phyloP scores from a whole-genome alignment of 1,140 invertebrate genomes.

The Zaprionus nigranus region DNA sequence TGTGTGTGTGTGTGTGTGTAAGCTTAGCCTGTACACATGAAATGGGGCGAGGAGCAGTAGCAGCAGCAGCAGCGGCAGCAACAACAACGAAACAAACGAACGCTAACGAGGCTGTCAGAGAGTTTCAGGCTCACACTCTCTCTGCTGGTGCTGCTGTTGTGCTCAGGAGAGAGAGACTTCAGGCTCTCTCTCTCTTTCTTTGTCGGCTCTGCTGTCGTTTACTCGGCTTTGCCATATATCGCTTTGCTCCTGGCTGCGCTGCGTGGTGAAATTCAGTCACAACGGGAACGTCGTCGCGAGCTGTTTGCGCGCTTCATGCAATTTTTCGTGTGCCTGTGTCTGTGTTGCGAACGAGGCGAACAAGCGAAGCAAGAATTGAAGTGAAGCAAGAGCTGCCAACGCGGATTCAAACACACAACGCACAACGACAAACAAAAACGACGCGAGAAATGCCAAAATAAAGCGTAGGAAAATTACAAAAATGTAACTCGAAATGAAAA shows the following conservation, averaged over 20 bases:
- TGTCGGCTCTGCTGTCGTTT: neutral
- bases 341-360: constrained; percentile 49
- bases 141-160: constrained; percentile 1
- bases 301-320: constrained; percentile 76
- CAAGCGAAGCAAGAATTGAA: constrained; percentile 37
- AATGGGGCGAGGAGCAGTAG: constrained; percentile 59
- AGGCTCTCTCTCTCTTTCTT: neutral
- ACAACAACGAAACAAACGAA: constrained; percentile 30
- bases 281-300: constrained; percentile 84
- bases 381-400: constrained; percentile 7
- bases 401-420: neutral
- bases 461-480: constrained; percentile 45
- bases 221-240: constrained; percentile 1
- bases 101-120: constrained; percentile 54
- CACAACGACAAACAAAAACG: neutral
- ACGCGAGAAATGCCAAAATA: constrained; percentile 18
- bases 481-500: constrained; percentile 12
- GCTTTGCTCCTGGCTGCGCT: constrained; percentile 42
- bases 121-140: neutral
- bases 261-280: constrained; percentile 84
- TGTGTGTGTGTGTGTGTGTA: constrained; percentile 39
- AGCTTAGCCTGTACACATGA: constrained; percentile 43
- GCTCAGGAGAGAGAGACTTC: too few species aligned
- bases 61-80: constrained; percentile 23
- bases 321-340: constrained; percentile 13